A percentile compares a stretch with the other conserved stretches of the same genome.
Conservation (phyloP, 2,888 invertebrate genomes). For the Chrysotoxum bicinctum region DNA sequence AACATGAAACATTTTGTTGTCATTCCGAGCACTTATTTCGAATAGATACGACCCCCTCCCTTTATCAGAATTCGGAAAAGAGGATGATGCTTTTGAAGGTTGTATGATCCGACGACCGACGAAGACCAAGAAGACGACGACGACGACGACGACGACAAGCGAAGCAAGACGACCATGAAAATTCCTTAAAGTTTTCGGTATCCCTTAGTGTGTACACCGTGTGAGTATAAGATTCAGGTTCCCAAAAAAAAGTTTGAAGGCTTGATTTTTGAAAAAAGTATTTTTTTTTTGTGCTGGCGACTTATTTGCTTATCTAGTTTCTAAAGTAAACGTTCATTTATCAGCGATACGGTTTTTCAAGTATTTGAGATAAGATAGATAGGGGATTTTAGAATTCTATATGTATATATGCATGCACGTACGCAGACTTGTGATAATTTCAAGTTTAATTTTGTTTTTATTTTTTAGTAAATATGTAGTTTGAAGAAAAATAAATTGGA, state of each 20-base stretch:
- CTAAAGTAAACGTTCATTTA: slow-evolving; percentile 67
- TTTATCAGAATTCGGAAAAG: slow-evolving; percentile 1
- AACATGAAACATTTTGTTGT: slow-evolving; percentile 47
- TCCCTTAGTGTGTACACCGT: slow-evolving; percentile 24
- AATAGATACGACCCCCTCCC: not conserved
- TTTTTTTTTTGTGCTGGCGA: slow-evolving; percentile 19
- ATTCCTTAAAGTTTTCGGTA: slow-evolving; percentile 30
- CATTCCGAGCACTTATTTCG: slow-evolving; percentile 15
- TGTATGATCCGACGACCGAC: slow-evolving; percentile 4
- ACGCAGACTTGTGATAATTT: slow-evolving; percentile 42
- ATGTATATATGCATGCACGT: not conserved
- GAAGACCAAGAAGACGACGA: not conserved
- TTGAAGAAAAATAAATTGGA: slow-evolving; percentile 52
- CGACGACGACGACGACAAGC: not conserved
- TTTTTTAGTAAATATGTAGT: slow-evolving; percentile 19
- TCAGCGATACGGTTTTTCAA: slow-evolving; percentile 62
- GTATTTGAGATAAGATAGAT: slow-evolving; percentile 69
- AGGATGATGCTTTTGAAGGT: slow-evolving; percentile 43
- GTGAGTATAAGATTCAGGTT: slow-evolving; percentile 24
- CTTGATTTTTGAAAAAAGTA: slow-evolving; percentile 5
- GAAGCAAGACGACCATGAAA: slow-evolving; percentile 49
- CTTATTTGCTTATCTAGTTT: slow-evolving; percentile 60
- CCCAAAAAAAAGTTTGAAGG: slow-evolving; percentile 5
- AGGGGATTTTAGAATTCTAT: slow-evolving; percentile 45
- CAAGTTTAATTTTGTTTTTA: slow-evolving; percentile 49